Percentiles rank a stretch among this genome's conserved stretches.
Evolutionary conservation across 2,113 vertebrate genomes (phyloP).

Genomic region (Hypanus sabinus): DNA sequence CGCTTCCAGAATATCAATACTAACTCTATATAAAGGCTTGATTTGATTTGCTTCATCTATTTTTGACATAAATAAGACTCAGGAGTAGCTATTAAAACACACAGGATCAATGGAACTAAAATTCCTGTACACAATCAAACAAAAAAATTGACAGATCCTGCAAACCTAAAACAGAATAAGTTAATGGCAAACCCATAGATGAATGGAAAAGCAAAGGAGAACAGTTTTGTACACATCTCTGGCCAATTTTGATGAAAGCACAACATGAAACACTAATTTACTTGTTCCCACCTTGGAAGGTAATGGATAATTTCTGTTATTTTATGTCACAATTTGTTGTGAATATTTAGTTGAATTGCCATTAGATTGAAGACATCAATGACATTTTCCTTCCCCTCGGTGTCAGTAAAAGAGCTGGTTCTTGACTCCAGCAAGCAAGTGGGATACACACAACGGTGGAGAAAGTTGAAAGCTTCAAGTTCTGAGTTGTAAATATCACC

Average conservation of each 20-base stretch:
- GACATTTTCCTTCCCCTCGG: too few relatives aligned
- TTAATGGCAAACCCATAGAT: background rate
- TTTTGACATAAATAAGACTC: background rate
- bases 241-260: background rate
- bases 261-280: background rate
- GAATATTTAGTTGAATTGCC: background rate
- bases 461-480: too few relatives aligned
- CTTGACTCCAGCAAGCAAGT: too few relatives aligned
- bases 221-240: background rate
- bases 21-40: background rate
- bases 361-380: background rate
- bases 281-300: background rate
- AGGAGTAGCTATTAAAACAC: background rate
- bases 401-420: too few relatives aligned
- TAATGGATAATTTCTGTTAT: background rate
- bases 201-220: background rate
- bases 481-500: too few relatives aligned
- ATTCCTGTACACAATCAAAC: background rate
- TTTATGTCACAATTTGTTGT: background rate
- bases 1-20: too few relatives aligned
- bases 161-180: background rate
- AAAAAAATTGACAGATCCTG: background rate
- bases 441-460: too few relatives aligned
- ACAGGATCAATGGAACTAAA: background rate
- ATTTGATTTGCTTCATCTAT: background rate